Evolutionary conservation across 2,888 invertebrate species (phyloP).

Genomic region (Dyspetes luteomarginatus): DNA sequence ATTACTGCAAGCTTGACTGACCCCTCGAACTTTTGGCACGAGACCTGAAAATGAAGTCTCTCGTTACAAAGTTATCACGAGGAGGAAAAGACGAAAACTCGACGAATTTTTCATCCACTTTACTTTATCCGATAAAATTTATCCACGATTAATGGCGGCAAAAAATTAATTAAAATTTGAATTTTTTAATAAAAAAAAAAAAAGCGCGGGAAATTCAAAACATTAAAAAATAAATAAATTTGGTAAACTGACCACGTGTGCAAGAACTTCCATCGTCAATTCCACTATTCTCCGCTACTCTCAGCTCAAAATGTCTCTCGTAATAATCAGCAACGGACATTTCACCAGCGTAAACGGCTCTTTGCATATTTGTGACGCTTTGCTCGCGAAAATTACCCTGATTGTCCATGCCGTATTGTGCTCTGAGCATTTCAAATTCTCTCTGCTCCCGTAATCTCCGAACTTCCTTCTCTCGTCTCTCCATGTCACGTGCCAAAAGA

Average conservation of each 20-base stretch:
- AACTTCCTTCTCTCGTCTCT: constrained; percentile 87
- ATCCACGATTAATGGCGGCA: too few species aligned
- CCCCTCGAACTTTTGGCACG: constrained; percentile 84
- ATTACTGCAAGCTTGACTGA: constrained; percentile 84
- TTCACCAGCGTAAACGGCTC: constrained; percentile 93
- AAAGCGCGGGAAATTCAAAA: too few species aligned
- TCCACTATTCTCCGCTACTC: constrained; percentile 90
- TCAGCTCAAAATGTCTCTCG: constrained; percentile 90
- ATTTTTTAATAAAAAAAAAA: constrained; percentile 35
- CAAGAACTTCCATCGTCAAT: constrained; percentile 93
- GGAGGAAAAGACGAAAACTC: neutral
- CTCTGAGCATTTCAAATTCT: constrained; percentile 91
- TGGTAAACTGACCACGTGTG: constrained; percentile 87
- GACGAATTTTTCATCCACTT: too few species aligned
- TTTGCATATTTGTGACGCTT: constrained; percentile 91
- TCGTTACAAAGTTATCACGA: neutral
- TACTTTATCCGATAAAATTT: too few species aligned
- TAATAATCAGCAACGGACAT: constrained; percentile 94
- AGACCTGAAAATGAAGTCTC: constrained; percentile 75
- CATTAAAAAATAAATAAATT: too few species aligned
- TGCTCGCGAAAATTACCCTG: constrained; percentile 92
- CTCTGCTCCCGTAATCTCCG: constrained; percentile 90
- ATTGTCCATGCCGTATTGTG: constrained; percentile 95
- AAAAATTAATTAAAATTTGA: too few species aligned
- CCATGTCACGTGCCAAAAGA: constrained; percentile 85